Conservation (phyloP, 2,888 invertebrate species). For the Cheilosia soror region DNA sequence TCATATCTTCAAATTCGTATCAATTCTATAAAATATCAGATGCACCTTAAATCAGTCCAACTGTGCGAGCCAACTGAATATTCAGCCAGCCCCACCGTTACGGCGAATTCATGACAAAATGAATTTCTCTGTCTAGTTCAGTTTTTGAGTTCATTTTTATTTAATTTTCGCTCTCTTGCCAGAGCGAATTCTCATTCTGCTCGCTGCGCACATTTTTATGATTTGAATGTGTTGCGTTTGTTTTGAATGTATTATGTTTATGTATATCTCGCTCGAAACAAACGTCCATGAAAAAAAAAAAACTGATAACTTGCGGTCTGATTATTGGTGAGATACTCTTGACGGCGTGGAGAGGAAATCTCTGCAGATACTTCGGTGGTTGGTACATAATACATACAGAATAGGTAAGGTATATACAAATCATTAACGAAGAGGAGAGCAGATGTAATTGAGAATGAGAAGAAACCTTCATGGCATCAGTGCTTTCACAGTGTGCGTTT, state of each 20-base stretch:
- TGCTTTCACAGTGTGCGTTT: conserved; percentile 2
- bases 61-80: too few species aligned
- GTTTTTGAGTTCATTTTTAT: conserved; percentile 34
- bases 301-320: conserved; percentile 73
- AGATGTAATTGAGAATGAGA: conserved; percentile 35
- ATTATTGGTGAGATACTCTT: conserved; percentile 73
- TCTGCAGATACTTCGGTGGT: conserved; percentile 67
- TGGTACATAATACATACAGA: conserved; percentile 48
- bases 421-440: conserved; percentile 32
- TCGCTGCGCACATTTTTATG: neutral
- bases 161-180: conserved; percentile 17
- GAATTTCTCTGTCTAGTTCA: conserved; percentile 1
- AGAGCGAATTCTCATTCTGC: conserved; percentile 50
- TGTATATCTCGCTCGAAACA: too few species aligned
- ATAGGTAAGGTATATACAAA: neutral
- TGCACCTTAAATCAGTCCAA: too few species aligned
- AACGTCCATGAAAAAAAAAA: conserved; percentile 51
- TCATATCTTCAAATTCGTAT: neutral
- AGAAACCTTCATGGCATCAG: neutral
- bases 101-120: conserved; percentile 59
- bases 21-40: too few species aligned
- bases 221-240: neutral
- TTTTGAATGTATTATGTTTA: neutral
- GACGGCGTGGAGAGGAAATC: conserved; percentile 65
- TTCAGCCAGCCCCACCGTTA: neutral